Evolutionary conservation across 2,113 vertebrate species (phyloP).

Genomic region (Dromas ardeola): DNA sequence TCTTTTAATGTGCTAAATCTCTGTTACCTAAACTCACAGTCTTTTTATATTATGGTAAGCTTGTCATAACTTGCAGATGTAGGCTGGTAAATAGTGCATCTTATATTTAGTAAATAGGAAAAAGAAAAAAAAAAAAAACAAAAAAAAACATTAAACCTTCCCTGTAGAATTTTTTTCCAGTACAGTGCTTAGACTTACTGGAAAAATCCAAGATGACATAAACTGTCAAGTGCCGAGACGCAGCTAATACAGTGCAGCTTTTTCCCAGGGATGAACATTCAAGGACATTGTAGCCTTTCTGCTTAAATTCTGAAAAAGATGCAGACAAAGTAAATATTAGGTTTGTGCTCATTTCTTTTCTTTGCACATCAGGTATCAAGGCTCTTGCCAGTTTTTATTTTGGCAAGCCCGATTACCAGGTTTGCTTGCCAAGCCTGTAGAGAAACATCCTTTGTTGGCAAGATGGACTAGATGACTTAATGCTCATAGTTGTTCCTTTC

Average conservation of each 20-base stretch:
- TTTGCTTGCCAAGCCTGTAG: conserved; percentile 38
- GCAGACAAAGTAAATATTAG: conserved; percentile 21
- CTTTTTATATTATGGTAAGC: background rate
- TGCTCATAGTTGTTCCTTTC: background rate
- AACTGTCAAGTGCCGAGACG: background rate
- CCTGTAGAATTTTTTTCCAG: background rate
- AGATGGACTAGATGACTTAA: conserved; percentile 35
- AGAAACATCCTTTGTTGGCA: conserved; percentile 49
- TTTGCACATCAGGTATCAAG: conserved; percentile 28
- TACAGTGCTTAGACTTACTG: background rate
- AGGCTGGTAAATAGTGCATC: conserved; percentile 11
- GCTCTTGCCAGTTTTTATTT: conserved; percentile 35
- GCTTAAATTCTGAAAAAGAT: background rate
- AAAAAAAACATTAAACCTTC: background rate
- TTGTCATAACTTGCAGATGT: conserved; percentile 23
- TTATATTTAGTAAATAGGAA: conserved; percentile 4
- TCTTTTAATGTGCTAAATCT: conserved; percentile 17
- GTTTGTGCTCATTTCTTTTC: conserved; percentile 7
- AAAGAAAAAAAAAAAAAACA: background rate
- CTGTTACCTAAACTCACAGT: background rate
- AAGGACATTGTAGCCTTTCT: conserved; percentile 15
- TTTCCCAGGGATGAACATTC: background rate
- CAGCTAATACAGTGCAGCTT: background rate
- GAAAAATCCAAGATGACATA: background rate
- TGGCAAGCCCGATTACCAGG: conserved; percentile 5